These are phyloP conservation scores for Epirrhoe tristata DNA, from an alignment of 2,888 invertebrate species.

Conservation along the genomic window DNA sequence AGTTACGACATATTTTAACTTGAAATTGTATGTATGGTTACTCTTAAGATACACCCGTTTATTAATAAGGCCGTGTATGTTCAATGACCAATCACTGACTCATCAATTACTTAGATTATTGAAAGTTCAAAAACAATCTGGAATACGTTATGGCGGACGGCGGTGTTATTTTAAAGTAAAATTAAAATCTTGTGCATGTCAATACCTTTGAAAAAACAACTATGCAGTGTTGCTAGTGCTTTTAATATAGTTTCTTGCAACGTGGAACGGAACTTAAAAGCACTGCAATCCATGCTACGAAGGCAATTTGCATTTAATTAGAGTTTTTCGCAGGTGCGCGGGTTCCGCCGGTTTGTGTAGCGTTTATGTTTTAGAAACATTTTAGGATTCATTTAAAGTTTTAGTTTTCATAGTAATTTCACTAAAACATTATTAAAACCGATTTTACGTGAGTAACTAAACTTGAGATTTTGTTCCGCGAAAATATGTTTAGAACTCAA, in stretches of 20 bases:
- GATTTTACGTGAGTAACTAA: not conserved
- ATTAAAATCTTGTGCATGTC: not conserved
- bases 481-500: not conserved
- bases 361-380: conserved; percentile 5
- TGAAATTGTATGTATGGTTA: no score
- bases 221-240: not conserved
- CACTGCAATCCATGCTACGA: conserved; percentile 18
- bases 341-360: not conserved
- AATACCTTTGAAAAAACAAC: not conserved
- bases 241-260: conserved; percentile 10
- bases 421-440: not conserved
- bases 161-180: not conserved
- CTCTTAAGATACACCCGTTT: no score
- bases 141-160: not conserved
- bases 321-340: conserved; percentile 14
- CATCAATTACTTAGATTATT: no score
- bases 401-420: not conserved
- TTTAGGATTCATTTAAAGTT: conserved; percentile 3
- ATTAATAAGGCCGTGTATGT: no score
- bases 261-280: conserved; percentile 12
- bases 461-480: not conserved
- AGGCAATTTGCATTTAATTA: conserved; percentile 27
- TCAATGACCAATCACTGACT: no score
- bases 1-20: no score
- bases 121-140: not conserved